Conservation (phyloP, 2,888 invertebrate genomes). For the Tinea semifulvella region DNA sequence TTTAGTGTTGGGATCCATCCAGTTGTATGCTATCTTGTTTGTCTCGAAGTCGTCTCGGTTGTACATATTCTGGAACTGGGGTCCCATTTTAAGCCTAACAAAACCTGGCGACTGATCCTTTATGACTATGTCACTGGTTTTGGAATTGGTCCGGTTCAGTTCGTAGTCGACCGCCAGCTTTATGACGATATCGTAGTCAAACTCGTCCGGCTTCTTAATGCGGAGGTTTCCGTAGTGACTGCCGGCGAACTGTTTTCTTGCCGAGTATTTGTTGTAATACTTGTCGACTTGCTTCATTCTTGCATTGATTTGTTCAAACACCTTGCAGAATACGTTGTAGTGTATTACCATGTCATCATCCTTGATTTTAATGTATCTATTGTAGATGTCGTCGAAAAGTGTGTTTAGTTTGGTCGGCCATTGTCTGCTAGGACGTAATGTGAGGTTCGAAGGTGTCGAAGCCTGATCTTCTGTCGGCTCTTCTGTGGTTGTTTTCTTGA, state of each 20-base stretch:
- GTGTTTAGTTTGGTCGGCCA: slow-evolving; percentile 30
- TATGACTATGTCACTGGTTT: slow-evolving; percentile 40
- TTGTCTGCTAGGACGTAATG: no score
- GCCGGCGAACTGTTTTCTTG: slow-evolving; percentile 55
- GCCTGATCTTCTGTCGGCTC: no score
- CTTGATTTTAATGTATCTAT: slow-evolving; percentile 32
- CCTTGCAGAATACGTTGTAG: slow-evolving; percentile 35
- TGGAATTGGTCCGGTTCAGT: background rate
- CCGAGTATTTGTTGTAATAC: slow-evolving; percentile 36
- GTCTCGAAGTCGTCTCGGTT: slow-evolving; percentile 32
- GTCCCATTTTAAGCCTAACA: slow-evolving; percentile 46
- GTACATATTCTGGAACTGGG: slow-evolving; percentile 34
- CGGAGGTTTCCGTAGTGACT: slow-evolving; percentile 68
- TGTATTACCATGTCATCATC: slow-evolving; percentile 32
- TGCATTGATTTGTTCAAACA: slow-evolving; percentile 34
- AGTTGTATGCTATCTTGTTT: slow-evolving; percentile 37
- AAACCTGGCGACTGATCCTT: slow-evolving; percentile 48
- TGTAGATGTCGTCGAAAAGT: slow-evolving; percentile 35
- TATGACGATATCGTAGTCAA: slow-evolving; percentile 67
- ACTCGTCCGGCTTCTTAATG: slow-evolving; percentile 66
- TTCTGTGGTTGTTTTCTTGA: no score
- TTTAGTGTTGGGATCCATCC: slow-evolving; percentile 39
- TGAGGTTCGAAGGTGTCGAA: no score
- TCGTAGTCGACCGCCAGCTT: slow-evolving; percentile 36
- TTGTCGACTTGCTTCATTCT: slow-evolving; percentile 42